Evolutionary conservation across 2,888 invertebrate genomes (phyloP), one percentile per base, ranked within the genome.

Genomic region (Aspidiotus rigidus): DNA sequence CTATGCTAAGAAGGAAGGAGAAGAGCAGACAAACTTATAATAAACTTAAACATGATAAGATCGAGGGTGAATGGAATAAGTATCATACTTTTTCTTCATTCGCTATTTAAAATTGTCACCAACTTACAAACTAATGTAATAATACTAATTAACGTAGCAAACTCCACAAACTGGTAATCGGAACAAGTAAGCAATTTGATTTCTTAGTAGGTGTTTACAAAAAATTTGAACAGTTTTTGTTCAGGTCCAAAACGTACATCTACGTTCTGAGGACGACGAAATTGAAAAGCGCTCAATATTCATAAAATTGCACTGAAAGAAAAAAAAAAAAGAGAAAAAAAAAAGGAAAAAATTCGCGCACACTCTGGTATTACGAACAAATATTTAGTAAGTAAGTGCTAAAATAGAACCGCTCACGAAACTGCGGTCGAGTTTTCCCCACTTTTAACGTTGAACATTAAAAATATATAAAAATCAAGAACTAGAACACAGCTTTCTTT

Each of bases 291-390:
- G 56, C 56, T 9, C 15, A 9, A 9, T 16, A 15, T n/a, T 9
- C 9, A 53, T 53, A 15, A 55, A 15, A 55, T 55, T 55, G 56
- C 56, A 55, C 56, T 55, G 10, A 17, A n/a, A 55, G 56, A 53
- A 53, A 53, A n/a, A 16, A 3, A 53, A 53, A 8, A 16, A 7
- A 15, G 1, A 55, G 6, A 9, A 55, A 6, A n/a, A 6, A 5
- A 9, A 55, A 13, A 13, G 2, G 15, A 16, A 7, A 55, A 16
- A 16, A n/a, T 17, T n/a, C 16, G 56, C 17, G 8, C 56, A n/a
- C 9, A 55, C 15, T 55, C 10, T 55, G 15, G 9, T n/a, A 16
- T 8, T 8, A 9, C 7, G 9, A 17, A 55, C 56, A 16, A 13
- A 53, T n/a, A 53, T 53, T 53, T 5, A 28, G 28, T 28, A 28